Evolutionary conservation across 2,113 vertebrate genomes (phyloP).

Genomic region (Thalassoma bifasciatum): DNA sequence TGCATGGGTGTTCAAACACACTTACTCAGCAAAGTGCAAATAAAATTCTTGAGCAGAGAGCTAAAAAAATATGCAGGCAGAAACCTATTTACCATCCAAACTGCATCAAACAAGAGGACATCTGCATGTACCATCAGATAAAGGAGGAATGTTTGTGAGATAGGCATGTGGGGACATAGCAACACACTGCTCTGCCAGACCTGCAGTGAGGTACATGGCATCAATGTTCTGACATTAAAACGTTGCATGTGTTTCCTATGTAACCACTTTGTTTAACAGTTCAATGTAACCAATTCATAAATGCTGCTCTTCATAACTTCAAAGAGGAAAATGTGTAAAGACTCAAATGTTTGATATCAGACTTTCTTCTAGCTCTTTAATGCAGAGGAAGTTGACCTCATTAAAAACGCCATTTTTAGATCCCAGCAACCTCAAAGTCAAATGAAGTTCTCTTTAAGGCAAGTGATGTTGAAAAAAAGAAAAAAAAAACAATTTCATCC

Average conservation of each 20-base stretch:
- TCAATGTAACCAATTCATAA: conserved; percentile 34
- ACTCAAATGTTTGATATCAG: not conserved
- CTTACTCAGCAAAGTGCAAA: conserved; percentile 51
- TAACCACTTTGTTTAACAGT: too few relatives aligned
- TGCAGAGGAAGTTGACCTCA: conserved; percentile 20
- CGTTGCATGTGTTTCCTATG: too few relatives aligned
- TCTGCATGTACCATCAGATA: conserved; percentile 55
- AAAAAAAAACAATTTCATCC: not conserved
- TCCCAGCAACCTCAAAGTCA: not conserved
- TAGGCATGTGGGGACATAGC: not conserved
- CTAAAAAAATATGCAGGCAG: conserved; percentile 22
- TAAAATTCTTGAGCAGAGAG: conserved; percentile 18
- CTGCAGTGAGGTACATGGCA: not conserved
- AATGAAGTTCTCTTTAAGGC: not conserved
- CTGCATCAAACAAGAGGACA: conserved; percentile 17
- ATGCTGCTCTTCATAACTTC: not conserved
- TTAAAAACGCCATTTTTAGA: conserved; percentile 25
- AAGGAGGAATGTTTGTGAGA: conserved; percentile 26
- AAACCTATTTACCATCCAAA: conserved; percentile 6
- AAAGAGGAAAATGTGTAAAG: conserved; percentile 28
- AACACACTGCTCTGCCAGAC: conserved; percentile 1
- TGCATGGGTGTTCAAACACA: conserved; percentile 47
- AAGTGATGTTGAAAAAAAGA: not conserved
- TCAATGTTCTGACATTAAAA: not conserved
- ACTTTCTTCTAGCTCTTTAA: not conserved